These are phyloP conservation scores for Tenthredo distinguenda DNA, from an alignment of 2,888 invertebrate genomes.

Conservation along the genomic window DNA sequence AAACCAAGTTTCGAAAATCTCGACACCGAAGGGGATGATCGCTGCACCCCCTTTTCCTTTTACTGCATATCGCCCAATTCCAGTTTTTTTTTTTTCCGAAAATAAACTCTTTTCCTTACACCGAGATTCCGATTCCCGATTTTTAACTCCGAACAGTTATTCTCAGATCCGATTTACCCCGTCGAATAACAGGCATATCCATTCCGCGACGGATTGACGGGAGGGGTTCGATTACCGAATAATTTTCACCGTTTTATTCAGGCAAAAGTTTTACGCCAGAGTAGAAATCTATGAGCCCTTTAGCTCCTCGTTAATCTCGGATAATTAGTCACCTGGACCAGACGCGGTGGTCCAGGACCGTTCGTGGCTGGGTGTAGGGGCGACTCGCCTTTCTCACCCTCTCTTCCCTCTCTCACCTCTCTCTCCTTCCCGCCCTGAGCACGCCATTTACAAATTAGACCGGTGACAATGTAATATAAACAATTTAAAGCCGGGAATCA, in stretches of 20 bases:
- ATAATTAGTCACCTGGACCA: constrained; percentile 34
- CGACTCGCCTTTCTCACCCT: not conserved
- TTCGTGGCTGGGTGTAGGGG: not conserved
- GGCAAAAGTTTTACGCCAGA: constrained; percentile 2
- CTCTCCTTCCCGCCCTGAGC: not conserved
- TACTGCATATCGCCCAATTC: too few species aligned
- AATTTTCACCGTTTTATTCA: not conserved
- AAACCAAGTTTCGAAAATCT: not conserved
- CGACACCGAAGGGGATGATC: not conserved
- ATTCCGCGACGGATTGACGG: not conserved
- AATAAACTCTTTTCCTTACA: too few species aligned
- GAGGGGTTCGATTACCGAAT: not conserved
- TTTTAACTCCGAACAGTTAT: too few species aligned
- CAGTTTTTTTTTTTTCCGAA: too few species aligned
- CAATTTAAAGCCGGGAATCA: constrained; percentile 47
- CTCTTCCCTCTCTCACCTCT: not conserved
- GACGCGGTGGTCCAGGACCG: not conserved
- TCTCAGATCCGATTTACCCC: too few species aligned
- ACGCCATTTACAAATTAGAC: constrained; percentile 33
- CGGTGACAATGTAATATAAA: constrained; percentile 44
- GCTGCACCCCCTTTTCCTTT: too few species aligned
- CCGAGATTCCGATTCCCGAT: too few species aligned
- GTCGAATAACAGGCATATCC: too few species aligned
- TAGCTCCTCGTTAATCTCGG: constrained; percentile 27
- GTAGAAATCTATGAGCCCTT: constrained; percentile 19